Evolutionary conservation across 2,113 vertebrate genomes (phyloP).

Genomic region (Macheiramphus alcinus): DNA sequence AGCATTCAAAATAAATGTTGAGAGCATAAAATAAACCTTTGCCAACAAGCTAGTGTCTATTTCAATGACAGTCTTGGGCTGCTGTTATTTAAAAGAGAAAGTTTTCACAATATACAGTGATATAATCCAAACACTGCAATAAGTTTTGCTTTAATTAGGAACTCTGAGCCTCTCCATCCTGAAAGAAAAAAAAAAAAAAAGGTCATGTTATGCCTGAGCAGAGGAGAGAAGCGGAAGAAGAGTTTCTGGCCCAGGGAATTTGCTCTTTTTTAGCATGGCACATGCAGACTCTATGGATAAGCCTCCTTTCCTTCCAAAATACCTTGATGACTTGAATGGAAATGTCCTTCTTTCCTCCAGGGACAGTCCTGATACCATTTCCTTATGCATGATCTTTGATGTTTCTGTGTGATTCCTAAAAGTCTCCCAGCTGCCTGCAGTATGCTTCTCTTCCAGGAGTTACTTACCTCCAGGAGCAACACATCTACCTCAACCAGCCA

Average conservation of each 20-base stretch:
- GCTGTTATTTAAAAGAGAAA: neutral
- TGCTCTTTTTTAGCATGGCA: neutral
- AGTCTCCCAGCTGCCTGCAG: neutral
- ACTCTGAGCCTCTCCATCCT: neutral
- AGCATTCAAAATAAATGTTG: neutral
- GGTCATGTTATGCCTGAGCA: neutral
- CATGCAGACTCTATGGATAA: neutral
- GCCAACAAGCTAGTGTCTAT: neutral
- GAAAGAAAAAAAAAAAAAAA: neutral
- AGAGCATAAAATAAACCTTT: neutral
- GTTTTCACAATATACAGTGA: neutral
- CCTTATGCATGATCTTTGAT: neutral
- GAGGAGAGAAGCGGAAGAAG: neutral
- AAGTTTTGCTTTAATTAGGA: neutral
- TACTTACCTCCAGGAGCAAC: neutral
- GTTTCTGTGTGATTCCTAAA: neutral
- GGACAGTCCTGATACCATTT: neutral
- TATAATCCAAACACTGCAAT: neutral
- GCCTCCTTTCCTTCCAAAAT: neutral
- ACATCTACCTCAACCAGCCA: neutral
- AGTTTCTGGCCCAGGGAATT: neutral
- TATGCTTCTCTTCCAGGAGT: neutral
- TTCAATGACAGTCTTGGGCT: neutral
- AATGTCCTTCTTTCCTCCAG: neutral
- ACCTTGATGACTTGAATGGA: neutral